Percentiles rank a stretch among this genome's conserved stretches.
These are phyloP conservation scores for Crocodylus rhombifer DNA, from an alignment of 2,797 vertebrate genomes.

Conservation along the genomic window DNA sequence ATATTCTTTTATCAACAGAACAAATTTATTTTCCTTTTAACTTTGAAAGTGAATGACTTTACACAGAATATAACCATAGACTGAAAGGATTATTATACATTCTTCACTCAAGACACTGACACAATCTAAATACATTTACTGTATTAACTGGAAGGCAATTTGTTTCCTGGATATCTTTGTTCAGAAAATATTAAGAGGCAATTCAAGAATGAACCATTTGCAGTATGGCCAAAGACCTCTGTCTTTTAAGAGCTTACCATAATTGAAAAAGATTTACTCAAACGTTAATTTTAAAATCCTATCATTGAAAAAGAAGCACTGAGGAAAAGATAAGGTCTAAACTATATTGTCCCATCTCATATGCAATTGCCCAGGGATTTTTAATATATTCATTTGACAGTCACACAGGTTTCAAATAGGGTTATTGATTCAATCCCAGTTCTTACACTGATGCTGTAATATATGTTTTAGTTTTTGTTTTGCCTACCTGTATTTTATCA, in stretches of 20 bases:
- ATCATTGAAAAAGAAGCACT: not conserved
- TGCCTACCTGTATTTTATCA: not conserved
- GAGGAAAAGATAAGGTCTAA: slow-evolving; percentile 11
- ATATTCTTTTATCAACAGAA: not conserved
- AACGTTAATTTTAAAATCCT: not conserved
- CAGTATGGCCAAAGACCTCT: not conserved
- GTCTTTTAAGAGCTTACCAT: not conserved
- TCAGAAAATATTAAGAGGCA: not conserved
- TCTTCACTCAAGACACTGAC: not conserved
- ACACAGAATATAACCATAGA: not conserved
- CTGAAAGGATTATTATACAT: not conserved
- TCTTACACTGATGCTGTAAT: not conserved
- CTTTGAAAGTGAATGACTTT: not conserved
- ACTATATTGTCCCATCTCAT: slow-evolving; percentile 16
- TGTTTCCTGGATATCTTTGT: not conserved
- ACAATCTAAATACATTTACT: not conserved
- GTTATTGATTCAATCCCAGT: not conserved
- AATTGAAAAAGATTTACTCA: slow-evolving; percentile 8
- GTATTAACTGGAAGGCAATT: not conserved
- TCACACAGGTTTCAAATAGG: not conserved
- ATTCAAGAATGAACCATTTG: not conserved
- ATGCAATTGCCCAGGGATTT: not conserved
- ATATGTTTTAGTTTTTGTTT: not conserved
- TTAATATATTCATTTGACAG: not conserved
- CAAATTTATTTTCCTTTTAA: slow-evolving; percentile 9